These are phyloP conservation scores for Callocephalon fimbriatum DNA, from an alignment of 2,113 vertebrate species.

Conservation along the genomic window DNA sequence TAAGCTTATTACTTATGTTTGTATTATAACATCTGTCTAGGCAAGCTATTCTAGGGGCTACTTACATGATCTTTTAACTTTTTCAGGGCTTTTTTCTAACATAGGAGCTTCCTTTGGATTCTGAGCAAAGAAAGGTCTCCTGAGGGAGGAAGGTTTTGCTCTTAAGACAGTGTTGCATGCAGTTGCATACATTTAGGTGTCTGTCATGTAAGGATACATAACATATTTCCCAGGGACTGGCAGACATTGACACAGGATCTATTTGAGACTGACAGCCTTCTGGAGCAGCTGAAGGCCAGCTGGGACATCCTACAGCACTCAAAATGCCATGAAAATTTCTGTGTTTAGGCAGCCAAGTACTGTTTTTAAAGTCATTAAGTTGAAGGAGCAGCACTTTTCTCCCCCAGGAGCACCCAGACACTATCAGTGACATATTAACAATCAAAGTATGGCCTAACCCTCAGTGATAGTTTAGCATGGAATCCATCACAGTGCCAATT, in stretches of 20 bases:
- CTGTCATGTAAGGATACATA: neutral
- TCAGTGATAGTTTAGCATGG: neutral
- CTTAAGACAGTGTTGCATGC: neutral
- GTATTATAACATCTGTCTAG: neutral
- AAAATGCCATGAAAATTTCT: neutral
- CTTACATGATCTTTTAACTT: neutral
- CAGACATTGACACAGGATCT: neutral
- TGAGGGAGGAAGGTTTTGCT: neutral
- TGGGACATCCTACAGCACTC: neutral
- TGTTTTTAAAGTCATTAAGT: neutral
- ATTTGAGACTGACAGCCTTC: neutral
- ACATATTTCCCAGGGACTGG: neutral
- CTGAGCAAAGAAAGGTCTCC: neutral
- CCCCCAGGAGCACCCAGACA: neutral
- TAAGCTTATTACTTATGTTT: neutral
- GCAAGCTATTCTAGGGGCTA: neutral
- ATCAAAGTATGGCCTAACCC: neutral
- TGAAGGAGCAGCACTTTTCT: neutral
- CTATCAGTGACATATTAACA: neutral
- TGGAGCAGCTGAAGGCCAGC: neutral
- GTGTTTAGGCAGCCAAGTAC: neutral
- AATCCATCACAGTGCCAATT: neutral
- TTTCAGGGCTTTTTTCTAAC: neutral
- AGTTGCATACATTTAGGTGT: neutral
- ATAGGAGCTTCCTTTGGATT: neutral